Evolutionary conservation across 2,797 vertebrate species (phyloP).

Genomic region (Crocidura indochinensis): DNA sequence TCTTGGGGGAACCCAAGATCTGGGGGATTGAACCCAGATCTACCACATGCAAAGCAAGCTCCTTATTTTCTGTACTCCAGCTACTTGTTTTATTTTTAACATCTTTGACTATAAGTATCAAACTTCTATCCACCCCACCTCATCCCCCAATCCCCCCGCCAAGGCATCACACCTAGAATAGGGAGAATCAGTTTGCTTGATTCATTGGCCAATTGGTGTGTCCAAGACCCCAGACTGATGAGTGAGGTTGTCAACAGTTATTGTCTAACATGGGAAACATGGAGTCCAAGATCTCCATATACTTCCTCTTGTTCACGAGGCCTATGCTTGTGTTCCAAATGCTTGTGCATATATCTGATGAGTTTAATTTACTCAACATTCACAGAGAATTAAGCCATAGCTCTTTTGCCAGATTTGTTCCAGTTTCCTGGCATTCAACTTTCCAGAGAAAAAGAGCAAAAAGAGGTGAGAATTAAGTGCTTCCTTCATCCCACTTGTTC

Average conservation of each 20-base stretch:
- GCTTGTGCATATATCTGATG: background rate
- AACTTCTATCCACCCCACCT: background rate
- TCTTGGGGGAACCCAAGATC: no score
- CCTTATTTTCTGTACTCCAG: no score
- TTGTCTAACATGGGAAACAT: background rate
- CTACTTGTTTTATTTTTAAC: slow-evolving; percentile 81
- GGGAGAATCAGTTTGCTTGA: background rate
- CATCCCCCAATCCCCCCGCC: no score
- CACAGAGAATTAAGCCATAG: background rate
- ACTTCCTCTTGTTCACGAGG: background rate
- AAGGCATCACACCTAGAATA: background rate
- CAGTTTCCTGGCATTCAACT: background rate
- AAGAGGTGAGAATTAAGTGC: background rate
- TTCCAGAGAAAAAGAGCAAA: background rate
- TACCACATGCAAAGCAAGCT: no score
- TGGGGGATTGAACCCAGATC: no score
- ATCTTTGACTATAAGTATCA: slow-evolving; percentile 58
- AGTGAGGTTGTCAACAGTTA: background rate
- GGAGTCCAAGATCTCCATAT: background rate
- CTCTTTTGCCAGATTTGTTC: background rate
- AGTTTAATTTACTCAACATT: background rate
- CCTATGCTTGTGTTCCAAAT: background rate
- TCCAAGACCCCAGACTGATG: background rate
- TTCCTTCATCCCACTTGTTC: background rate
- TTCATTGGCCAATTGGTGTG: background rate